Evolutionary conservation across 2,888 invertebrate genomes (phyloP), one percentile per base, ranked within the genome.

Genomic region (Calameuta idolon): DNA sequence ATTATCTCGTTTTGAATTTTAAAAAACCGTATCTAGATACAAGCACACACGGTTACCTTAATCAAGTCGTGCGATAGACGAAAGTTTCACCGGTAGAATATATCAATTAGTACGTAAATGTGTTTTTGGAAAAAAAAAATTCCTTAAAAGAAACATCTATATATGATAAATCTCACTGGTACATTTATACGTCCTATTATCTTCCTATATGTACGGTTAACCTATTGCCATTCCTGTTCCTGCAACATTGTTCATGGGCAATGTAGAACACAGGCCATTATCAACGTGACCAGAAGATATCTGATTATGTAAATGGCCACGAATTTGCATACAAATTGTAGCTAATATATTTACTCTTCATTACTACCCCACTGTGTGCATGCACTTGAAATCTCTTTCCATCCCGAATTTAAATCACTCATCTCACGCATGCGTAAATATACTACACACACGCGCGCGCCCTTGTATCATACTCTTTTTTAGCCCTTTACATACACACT

Each of bases 271-370:
- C 74, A 55, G 68, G 69, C 78, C 37, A 76, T 78, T 76, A 76
- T 78, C 75, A 75, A 69, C 75, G 76, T 73, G 73, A 78, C 55
- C 78, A 75, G 71, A 73, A 73, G 71, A 78, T 78, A 78, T 78
- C 78, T 78, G 78, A 78, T 78, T 78, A 78, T 78, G 78, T 73
- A 78, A 78, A 78, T 78, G 12, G 34, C 34, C 33, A 71, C 31
- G 71, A 76, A 78, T 78, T 78, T 76, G 74, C 78, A 78, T 78
- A 75, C 78, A 78, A 78, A 78, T 78, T 73, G 78, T 68, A 76
- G 78, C 75, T 75, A 76, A 73, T 78, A 78, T 78, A 78, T 78
- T 78, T 78, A 78, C 73, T 73, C 71, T 34, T 71, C 71, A 34
- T 71, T 71, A 71, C 71, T 34, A 34, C 33, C 71, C 55, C 55